Base-by-base conservation (phyloP, 2,797 vertebrate species). In the Anabacerthia variegaticeps region DNA sequence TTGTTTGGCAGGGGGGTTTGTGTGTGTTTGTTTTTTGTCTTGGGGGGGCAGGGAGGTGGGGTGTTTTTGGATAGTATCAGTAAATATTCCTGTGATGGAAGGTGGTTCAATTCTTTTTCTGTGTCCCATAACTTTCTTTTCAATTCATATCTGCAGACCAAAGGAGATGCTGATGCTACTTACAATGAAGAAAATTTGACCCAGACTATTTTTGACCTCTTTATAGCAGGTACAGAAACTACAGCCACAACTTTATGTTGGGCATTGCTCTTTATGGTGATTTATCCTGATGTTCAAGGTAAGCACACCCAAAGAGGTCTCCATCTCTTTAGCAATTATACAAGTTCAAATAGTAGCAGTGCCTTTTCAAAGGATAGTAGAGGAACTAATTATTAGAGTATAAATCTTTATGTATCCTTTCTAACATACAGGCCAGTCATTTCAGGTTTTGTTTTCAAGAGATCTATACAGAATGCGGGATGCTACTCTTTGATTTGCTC, bases 251-350 rank as follows among this genome's bases (percentile, higher is more conserved):
- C 88, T 43, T 54, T 95, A 32, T 6, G 49, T 9, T 96, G 97
- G 93, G 86, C 93, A 28, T 37, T 96, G 72, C 88, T 96, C 14
- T 92, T 74, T 16, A 95, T 95, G 95, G 51, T 86, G 43, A 6
- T 79, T 91, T 85, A 95, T 79, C 96, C 93, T 55, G 75, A 94
- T 30, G 6, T 96, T 68, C 96, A 96, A 93, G 93, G 96, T 96
- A 84, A 93, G 87, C 13, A 30, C 32, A 56, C 13, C 19, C 52
- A 78, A 69, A 68, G 9, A n/a, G 8, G n/a, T 85, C 48, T 79
- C 62, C 71, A 69, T 9, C 26, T 22, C 66, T 58, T 73, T 14
- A 75, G 37, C 48, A 74, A 61, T 14, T 16, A 71, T 4, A 13
- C 3, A 4, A 15, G 26, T 58, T 88, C 34, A 52, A 63, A 37